A percentile compares a stretch with the other conserved stretches of the same genome.
Conservation (phyloP, 2,888 invertebrate genomes). For the Aphidius colemani region DNA sequence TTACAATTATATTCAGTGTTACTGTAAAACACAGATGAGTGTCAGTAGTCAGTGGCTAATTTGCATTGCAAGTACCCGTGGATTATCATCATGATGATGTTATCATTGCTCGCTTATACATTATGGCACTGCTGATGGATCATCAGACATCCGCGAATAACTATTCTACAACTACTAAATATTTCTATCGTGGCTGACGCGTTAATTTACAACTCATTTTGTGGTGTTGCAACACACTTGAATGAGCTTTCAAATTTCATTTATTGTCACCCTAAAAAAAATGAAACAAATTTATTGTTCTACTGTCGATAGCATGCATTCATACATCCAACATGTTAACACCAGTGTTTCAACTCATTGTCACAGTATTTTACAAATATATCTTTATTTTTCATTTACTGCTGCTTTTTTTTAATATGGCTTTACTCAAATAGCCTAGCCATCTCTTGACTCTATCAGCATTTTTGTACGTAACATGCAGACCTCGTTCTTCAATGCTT, state of each 20-base stretch:
- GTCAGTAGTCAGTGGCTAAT: slow-evolving; percentile 53
- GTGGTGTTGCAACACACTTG: slow-evolving; percentile 13
- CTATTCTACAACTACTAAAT: slow-evolving; percentile 12
- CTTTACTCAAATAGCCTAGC: no score
- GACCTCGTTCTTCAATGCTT: slow-evolving; percentile 11
- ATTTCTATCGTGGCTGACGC: slow-evolving; percentile 12
- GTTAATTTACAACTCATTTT: slow-evolving; percentile 21
- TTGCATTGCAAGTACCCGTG: slow-evolving; percentile 57
- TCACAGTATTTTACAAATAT: no score
- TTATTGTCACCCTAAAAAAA: slow-evolving; percentile 1
- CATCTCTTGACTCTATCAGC: neutral
- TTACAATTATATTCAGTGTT: slow-evolving; percentile 42
- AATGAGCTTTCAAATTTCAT: slow-evolving; percentile 12
- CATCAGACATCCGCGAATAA: slow-evolving; percentile 34
- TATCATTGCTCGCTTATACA: slow-evolving; percentile 56
- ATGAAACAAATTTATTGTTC: no score
- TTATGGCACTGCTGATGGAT: slow-evolving; percentile 55
- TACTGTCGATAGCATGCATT: no score
- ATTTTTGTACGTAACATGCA: no score
- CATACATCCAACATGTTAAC: no score
- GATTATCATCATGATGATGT: slow-evolving; percentile 42
- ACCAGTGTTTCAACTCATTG: no score
- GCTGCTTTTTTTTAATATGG: no score
- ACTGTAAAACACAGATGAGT: slow-evolving; percentile 44
- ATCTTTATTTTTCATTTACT: no score